Conservation (phyloP, 1,140 invertebrate genomes). For the Myzus persicae region DNA sequence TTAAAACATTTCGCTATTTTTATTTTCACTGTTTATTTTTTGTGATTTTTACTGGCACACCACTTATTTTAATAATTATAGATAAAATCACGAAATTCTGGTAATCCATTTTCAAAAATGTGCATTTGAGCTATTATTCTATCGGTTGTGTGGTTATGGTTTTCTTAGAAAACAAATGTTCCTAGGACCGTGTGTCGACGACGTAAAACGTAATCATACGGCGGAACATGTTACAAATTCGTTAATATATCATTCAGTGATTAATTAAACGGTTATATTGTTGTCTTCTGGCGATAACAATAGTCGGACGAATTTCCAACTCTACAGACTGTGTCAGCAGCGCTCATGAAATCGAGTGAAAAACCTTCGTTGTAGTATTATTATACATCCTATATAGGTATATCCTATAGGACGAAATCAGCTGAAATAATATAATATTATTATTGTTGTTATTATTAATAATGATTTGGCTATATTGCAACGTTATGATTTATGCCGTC, state of each 20-base stretch:
- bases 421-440: neutral
- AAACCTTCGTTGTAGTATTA: neutral
- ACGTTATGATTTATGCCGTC: neutral
- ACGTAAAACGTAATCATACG: neutral
- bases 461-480: neutral
- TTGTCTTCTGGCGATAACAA: neutral
- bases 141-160: neutral
- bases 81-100: neutral
- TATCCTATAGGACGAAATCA: neutral
- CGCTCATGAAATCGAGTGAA: neutral
- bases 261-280: slow-evolving; percentile 29
- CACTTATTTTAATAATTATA: neutral
- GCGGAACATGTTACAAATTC: slow-evolving; percentile 8
- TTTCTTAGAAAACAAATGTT: neutral
- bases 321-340: neutral
- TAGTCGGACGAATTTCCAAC: neutral
- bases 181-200: neutral
- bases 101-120: neutral
- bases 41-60: too few species aligned
- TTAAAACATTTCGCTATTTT: too few species aligned
- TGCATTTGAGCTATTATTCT: neutral
- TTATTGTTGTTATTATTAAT: neutral
- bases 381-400: neutral
- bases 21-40: too few species aligned
- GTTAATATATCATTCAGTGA: slow-evolving; percentile 22